A percentile compares a stretch with the other conserved stretches of the same genome.
Evolutionary conservation across 2,888 invertebrate genomes (phyloP).

Genomic region (Apotomis turbidana): DNA sequence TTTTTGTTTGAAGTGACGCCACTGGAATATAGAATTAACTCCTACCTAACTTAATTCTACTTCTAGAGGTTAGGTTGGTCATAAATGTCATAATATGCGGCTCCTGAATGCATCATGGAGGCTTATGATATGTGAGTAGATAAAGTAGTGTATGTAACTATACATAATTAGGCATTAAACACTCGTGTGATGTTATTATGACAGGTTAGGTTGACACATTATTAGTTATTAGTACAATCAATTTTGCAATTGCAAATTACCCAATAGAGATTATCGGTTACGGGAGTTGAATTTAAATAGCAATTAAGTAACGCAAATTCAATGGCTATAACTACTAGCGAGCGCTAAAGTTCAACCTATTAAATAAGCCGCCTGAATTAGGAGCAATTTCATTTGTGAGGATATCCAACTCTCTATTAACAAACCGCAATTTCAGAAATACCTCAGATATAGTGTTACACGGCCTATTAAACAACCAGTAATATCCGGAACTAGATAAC

Average conservation of each 20-base stretch:
- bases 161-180: too few relatives aligned
- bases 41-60: too few relatives aligned
- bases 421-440: conserved; percentile 27
- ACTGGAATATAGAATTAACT: too few relatives aligned
- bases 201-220: too few relatives aligned
- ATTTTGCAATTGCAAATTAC: conserved; percentile 36
- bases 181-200: too few relatives aligned
- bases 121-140: too few relatives aligned
- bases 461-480: conserved; percentile 25
- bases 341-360: conserved; percentile 12
- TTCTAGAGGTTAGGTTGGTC: too few relatives aligned
- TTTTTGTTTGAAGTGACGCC: too few relatives aligned
- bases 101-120: too few relatives aligned
- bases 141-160: too few relatives aligned
- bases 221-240: conserved; percentile 25
- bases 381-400: conserved; percentile 22
- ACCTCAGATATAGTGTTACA: conserved; percentile 31
- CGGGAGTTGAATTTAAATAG: conserved; percentile 34
- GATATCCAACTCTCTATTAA: conserved; percentile 28
- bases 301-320: conserved; percentile 29
- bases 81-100: too few relatives aligned
- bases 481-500: conserved; percentile 37
- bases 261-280: conserved; percentile 33
- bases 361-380: conserved; percentile 19
- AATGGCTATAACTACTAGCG: conserved; percentile 16